Evolutionary conservation across 2,797 vertebrate genomes (phyloP).

Genomic region (Macrochelys suwanniensis): DNA sequence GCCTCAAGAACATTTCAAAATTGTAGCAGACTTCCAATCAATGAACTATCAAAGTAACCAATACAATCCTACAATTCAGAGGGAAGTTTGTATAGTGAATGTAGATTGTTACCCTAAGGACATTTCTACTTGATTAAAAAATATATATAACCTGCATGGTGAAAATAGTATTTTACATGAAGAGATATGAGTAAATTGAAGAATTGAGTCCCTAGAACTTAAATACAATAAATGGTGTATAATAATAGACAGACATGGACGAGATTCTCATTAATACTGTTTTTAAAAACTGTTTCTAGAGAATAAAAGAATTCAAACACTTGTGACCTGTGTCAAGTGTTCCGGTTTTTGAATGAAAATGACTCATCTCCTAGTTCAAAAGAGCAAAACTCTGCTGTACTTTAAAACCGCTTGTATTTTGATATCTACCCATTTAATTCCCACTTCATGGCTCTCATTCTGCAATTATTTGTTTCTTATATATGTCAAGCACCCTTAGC

Average conservation of each 20-base stretch:
- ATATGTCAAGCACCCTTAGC: accelerated
- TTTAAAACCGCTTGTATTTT: not conserved
- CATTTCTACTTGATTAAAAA: not conserved
- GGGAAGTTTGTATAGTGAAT: not conserved
- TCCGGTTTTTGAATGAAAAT: not conserved
- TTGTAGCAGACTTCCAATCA: not conserved
- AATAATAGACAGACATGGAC: not conserved
- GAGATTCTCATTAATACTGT: not conserved
- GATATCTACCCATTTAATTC: not conserved
- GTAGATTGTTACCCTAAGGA: not conserved
- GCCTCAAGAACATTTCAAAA: not conserved
- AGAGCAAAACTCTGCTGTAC: accelerated
- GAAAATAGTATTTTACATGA: not conserved
- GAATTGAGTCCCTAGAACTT: not conserved
- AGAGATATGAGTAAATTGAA: not conserved
- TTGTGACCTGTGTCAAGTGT: accelerated
- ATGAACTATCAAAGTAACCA: accelerated
- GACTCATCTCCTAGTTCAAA: not conserved
- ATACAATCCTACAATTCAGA: not conserved
- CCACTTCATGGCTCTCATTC: not conserved
- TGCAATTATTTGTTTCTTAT: not conserved
- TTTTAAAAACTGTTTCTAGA: not conserved
- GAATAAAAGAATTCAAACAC: not conserved
- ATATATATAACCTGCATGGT: not conserved
- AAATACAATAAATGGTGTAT: not conserved